These are phyloP conservation scores for Threskiornis aethiopicus DNA, from an alignment of 2,797 vertebrate species.

Conservation along the genomic window DNA sequence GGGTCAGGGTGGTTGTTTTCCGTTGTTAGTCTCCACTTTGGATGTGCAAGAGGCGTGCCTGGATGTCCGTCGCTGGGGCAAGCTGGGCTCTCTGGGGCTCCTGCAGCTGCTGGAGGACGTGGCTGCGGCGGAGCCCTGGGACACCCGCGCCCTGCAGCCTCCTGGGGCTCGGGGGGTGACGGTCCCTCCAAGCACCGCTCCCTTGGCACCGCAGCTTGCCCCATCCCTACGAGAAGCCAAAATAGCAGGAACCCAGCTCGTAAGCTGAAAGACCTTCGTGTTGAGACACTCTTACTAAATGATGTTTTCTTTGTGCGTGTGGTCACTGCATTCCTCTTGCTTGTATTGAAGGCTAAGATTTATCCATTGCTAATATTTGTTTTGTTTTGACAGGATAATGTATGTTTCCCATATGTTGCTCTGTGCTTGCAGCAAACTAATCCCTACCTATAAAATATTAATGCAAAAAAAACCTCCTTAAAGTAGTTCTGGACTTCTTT, in stretches of 20 bases:
- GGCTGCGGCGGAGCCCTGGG: background rate
- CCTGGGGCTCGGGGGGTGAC: background rate
- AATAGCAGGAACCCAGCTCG: background rate
- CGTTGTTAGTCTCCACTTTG: rapidly evolving
- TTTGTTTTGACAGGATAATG: background rate
- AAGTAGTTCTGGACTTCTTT: background rate
- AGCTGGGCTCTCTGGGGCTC: background rate
- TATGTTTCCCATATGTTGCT: background rate
- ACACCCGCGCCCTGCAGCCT: background rate
- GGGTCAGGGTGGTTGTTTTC: background rate
- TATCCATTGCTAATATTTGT: background rate
- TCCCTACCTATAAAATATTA: background rate
- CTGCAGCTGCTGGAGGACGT: background rate
- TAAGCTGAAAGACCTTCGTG: background rate
- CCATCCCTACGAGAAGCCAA: background rate
- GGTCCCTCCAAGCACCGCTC: background rate
- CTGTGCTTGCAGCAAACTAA: background rate
- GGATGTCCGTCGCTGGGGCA: background rate
- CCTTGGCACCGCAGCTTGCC: background rate
- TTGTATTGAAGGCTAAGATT: background rate
- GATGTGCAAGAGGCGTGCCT: rapidly evolving
- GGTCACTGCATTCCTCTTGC: background rate
- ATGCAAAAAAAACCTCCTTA: background rate
- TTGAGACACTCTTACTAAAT: background rate
- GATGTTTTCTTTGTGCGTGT: background rate